Conservation (phyloP, 2,113 vertebrate genomes). For the Ochotona curzoniae region DNA sequence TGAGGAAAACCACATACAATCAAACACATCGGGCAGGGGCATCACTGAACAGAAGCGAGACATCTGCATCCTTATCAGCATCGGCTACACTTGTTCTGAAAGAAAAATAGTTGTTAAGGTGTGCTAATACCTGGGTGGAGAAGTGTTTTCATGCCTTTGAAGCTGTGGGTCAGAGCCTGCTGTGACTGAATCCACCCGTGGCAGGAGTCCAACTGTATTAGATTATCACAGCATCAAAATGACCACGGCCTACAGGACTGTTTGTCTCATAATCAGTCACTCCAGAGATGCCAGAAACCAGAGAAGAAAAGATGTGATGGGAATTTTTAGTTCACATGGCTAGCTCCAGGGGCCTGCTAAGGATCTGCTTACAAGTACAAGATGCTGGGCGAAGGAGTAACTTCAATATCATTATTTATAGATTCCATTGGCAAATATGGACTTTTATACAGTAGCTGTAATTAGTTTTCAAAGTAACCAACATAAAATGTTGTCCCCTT, state of each 20-base stretch:
- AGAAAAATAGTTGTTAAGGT: neutral
- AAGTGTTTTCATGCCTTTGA: neutral
- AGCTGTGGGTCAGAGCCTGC: neutral
- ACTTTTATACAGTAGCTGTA: slow-evolving; percentile 22
- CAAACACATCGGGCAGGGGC: neutral
- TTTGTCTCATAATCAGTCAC: slow-evolving; percentile 14
- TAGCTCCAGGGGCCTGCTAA: neutral
- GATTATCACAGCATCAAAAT: neutral
- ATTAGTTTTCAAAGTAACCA: slow-evolving; percentile 45
- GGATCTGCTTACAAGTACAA: neutral
- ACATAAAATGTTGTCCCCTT: neutral
- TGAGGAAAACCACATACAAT: neutral
- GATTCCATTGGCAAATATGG: neutral
- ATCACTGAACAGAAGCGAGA: neutral
- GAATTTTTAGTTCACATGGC: slow-evolving; percentile 36
- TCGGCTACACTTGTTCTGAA: neutral
- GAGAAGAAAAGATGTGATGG: slow-evolving; percentile 19
- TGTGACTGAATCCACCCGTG: neutral
- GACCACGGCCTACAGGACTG: neutral
- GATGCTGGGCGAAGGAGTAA: neutral
- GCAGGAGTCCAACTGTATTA: neutral
- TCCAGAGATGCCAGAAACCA: neutral
- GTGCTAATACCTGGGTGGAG: neutral
- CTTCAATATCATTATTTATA: neutral
- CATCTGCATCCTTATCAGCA: neutral